These are phyloP conservation scores for Carcinoscorpius rotundicauda DNA, from an alignment of 1,140 invertebrate genomes.

Conservation along the genomic window DNA sequence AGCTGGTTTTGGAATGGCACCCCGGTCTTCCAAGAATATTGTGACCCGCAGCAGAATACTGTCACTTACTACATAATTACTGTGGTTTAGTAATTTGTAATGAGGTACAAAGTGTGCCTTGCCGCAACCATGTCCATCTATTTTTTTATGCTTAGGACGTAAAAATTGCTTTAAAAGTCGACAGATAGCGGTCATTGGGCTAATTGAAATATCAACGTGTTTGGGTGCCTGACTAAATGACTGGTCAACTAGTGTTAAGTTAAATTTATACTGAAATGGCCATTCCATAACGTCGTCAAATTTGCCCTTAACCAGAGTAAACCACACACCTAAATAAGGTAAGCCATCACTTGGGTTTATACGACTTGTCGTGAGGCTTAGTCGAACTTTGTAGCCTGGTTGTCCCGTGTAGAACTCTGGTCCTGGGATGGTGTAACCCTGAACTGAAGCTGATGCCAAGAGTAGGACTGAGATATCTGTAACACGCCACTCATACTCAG, in stretches of 20 bases:
- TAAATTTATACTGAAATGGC: conserved; percentile 16
- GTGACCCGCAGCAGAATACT: conserved; percentile 9
- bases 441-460: not conserved
- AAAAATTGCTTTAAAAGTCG: conserved; percentile 16
- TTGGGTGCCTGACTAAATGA: not conserved
- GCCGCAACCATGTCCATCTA: conserved; percentile 16
- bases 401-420: conserved; percentile 11
- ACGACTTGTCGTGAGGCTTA: conserved; percentile 2
- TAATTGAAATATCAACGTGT: conserved; percentile 2
- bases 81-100: not conserved
- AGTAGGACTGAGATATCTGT: conserved; percentile 1
- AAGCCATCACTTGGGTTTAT: conserved; percentile 10
- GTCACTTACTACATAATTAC: conserved; percentile 3
- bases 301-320: conserved; percentile 14
- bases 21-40: conserved; percentile 8
- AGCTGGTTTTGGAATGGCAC: conserved; percentile 5
- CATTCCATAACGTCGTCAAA: conserved; percentile 18
- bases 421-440: conserved; percentile 3
- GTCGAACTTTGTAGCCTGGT: conserved; percentile 11
- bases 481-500: conserved; percentile 10
- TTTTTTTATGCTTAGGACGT: conserved; percentile 5
- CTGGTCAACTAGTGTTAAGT: conserved; percentile 14
- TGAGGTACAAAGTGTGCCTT: conserved; percentile 16
- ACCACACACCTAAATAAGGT: conserved; percentile 18
- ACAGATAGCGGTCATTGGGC: conserved; percentile 14